Base-by-base conservation (phyloP, 2,888 invertebrate genomes). In the Dolichomitus sp. region DNA sequence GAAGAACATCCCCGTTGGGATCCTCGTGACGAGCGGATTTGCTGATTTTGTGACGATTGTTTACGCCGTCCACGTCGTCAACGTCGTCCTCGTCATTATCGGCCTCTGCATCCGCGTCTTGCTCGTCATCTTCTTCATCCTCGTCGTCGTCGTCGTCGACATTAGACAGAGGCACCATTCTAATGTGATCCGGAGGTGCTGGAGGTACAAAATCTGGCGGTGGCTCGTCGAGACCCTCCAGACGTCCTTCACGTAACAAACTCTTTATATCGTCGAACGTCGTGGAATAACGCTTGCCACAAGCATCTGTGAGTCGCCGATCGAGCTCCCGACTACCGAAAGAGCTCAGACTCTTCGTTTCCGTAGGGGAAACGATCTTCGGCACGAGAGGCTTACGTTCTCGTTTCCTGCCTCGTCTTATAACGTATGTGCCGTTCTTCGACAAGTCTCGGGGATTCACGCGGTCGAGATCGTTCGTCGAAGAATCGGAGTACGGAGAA, bases 191-290 rank as follows among this genome's bases (percentile, higher is more conserved):
- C 0, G 96, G 96, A 72, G 95, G 94, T 1, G 96, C 95, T 80
- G 95, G 95, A 6, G 95, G 95, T 45, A 95, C 93, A 87, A 97
- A 95, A 87, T 96, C 96, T 52, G 95, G 94, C 17, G 96, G 96
- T 0, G 94, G 92, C 66, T 94, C 94, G 83, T 94, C 93, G 68
- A 94, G 84, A 1, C 94, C 94, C 83, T 94, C 94, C 57, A 92
- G 78, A 65, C 96, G 95, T 27, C 96, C 96, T 91, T 97, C 97
- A 89, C 96, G 96, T 84, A 97, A 95, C 86, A 97, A 93, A 52
- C 96, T 96, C 91, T 96, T 96, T 88, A 97, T 96, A 91, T 97
- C 97, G 94, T 97, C 97, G 92, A 97, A 97, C 9, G 97, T 97
- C 57, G 96, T 96, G 86, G 96, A 97, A 93, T 96, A 96, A 89